Base-by-base conservation (phyloP, 2,797 vertebrate species). In the Serranus cabrilla region DNA sequence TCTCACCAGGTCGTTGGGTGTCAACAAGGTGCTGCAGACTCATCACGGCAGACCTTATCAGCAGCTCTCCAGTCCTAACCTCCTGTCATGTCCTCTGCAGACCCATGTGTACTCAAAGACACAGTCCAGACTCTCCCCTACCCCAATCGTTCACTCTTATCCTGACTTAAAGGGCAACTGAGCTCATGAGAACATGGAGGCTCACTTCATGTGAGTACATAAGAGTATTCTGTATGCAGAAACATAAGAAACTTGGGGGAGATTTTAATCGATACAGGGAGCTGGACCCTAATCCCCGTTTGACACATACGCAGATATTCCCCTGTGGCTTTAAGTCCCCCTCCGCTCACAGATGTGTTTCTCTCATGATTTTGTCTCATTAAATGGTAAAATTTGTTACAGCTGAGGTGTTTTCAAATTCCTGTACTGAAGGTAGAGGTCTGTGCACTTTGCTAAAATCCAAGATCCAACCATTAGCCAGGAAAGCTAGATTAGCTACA, bases 1-100 rank as follows among this genome's bases (percentile, higher is more conserved):
- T 75, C 52, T 82, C 74, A 14, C 4, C 1, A 9, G 54, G 43
- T 70, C 47, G 20, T 47, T n/a, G 11, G 56, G 57, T 68, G 62
- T 80, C 63, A 83, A 81, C 63, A 71, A 79, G 68, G 73, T 72
- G 78, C 40, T 11, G 59, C 74, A 43, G 74, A 75, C 52, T 63
- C 67, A 37, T 54, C 49, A 46, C 47, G 61, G 76, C 71, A 74
- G 71, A 83, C 77, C 62, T 84, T 84, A 89, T 88, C 89, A 81
- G 56, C 74, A 58, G 52, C 72, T 74, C 16, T 77, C 37, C 80
- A 77, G 78, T 65, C 66, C 64, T 40, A 25, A 67, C 71, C 79
- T 76, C 67, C 78, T 75, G 66, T 62, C 62, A 76, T 57, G 57
- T 73, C 81, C 46, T 43, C 50, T 56, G 46, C 10, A 5, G 45